Conservation (phyloP, 92 coral and sea anemone species). For the Porites lobata region DNA sequence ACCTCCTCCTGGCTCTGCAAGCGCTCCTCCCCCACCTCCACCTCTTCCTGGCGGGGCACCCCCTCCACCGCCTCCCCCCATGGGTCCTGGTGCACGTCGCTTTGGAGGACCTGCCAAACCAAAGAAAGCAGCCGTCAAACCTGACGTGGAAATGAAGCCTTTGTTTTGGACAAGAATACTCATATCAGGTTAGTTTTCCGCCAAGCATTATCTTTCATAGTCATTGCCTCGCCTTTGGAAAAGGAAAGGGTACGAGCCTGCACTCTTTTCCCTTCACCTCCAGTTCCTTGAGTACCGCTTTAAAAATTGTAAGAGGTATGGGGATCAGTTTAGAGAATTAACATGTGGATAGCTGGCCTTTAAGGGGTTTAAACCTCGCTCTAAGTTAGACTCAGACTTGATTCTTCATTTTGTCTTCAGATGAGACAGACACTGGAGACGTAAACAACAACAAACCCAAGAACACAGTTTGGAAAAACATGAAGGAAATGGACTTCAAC, state of each 20-base stretch:
- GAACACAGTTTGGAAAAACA: conserved; percentile 71
- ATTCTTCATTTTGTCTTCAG: conserved; percentile 21
- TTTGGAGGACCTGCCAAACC: conserved; percentile 75
- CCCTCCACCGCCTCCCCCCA: conserved; percentile 87
- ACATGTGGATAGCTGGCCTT: too few relatives aligned
- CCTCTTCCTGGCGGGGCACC: conserved; percentile 66
- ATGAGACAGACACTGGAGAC: conserved; percentile 58
- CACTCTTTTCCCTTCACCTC: too few relatives aligned
- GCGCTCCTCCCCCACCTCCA: conserved; percentile 78
- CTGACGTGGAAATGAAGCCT: conserved; percentile 98
- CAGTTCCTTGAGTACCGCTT: too few relatives aligned
- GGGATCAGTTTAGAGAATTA: not conserved
- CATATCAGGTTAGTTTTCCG: conserved; percentile 42
- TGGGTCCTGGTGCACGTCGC: conserved; percentile 46
- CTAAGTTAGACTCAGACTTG: not conserved
- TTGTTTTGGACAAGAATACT: conserved; percentile 96
- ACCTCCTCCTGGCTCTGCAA: conserved; percentile 74
- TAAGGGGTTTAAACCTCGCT: too few relatives aligned
- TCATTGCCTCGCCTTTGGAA: too few relatives aligned
- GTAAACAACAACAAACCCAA: conserved; percentile 53
- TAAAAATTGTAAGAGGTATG: too few relatives aligned
- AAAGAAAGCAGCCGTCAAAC: conserved; percentile 86
- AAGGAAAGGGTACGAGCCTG: too few relatives aligned
- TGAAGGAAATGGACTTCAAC: conserved; percentile 83
- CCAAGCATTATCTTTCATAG: not conserved